phyloP scores from a whole-genome alignment of 2,888 invertebrate species.

The Eurytoma californica region DNA sequence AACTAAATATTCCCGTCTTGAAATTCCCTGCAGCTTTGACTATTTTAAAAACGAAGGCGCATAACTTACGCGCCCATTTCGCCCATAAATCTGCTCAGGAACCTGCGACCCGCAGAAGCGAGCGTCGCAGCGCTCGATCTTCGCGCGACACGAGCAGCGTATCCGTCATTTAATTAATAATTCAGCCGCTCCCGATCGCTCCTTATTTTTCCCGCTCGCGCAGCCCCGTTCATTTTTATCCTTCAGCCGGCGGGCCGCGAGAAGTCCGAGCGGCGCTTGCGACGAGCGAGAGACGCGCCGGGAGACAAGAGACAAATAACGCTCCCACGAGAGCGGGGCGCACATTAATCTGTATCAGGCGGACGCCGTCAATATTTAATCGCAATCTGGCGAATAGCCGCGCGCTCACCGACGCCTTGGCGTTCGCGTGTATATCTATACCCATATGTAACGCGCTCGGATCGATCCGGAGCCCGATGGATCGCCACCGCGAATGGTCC shows the following conservation, averaged over 20 bases:
- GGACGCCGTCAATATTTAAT: slow-evolving; percentile 73
- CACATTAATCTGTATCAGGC: slow-evolving; percentile 74
- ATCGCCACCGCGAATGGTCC: background rate
- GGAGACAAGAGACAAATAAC: slow-evolving; percentile 68
- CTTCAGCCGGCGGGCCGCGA: slow-evolving; percentile 1
- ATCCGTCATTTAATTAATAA: too few relatives aligned
- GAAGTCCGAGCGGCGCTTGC: background rate
- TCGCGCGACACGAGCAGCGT: too few relatives aligned
- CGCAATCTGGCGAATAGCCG: slow-evolving; percentile 71
- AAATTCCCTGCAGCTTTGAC: too few relatives aligned
- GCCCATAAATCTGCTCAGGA: too few relatives aligned
- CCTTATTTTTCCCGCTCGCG: slow-evolving; percentile 30
- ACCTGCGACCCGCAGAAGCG: too few relatives aligned
- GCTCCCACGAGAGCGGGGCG: slow-evolving; percentile 57
- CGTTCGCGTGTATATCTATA: slow-evolving; percentile 18
- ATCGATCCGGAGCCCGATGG: slow-evolving; percentile 39
- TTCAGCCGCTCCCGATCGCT: slow-evolving; percentile 1
- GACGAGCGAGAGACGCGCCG: slow-evolving; percentile 50
- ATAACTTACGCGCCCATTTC: too few relatives aligned
- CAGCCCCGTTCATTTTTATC: slow-evolving; percentile 29
- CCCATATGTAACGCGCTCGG: background rate
- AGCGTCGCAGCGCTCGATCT: too few relatives aligned
- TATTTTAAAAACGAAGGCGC: too few relatives aligned
- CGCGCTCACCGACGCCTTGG: slow-evolving; percentile 45
- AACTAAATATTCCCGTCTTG: too few relatives aligned